Conservation (phyloP, 2,113 vertebrate genomes). For the Oncorhynchus clarkii region DNA sequence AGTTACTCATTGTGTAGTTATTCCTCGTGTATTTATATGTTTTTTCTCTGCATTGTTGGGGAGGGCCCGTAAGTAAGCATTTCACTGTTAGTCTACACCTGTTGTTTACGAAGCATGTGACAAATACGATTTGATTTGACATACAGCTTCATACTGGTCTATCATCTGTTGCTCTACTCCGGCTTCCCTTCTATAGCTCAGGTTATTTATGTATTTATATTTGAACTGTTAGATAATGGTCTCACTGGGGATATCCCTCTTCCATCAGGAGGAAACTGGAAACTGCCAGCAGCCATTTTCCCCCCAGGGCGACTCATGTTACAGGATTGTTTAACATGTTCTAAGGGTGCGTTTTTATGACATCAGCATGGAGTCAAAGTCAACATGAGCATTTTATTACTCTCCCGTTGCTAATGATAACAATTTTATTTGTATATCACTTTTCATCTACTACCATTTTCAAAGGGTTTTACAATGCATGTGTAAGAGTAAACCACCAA, state of each 20-base stretch:
- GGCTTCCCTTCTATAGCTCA: not conserved
- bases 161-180: not conserved
- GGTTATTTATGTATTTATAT: slow-evolving; percentile 42
- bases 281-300: not conserved
- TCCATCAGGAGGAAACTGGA: slow-evolving; percentile 20
- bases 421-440: not conserved
- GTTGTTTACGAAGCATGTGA: too few relatives aligned
- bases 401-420: not conserved
- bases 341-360: not conserved
- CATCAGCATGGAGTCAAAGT: not conserved
- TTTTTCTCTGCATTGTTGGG: too few relatives aligned
- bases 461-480: too few relatives aligned
- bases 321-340: not conserved
- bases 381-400: too few relatives aligned
- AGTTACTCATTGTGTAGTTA: too few relatives aligned
- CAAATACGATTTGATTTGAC: slow-evolving; percentile 20
- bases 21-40: too few relatives aligned
- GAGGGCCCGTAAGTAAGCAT: too few relatives aligned
- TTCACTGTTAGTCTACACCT: too few relatives aligned
- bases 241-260: slow-evolving; percentile 25
- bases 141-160: slow-evolving; percentile 31
- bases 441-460: too few relatives aligned
- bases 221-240: slow-evolving; percentile 34
- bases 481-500: too few relatives aligned
- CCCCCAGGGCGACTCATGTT: not conserved